Conservation (phyloP, 2,797 vertebrate genomes). For the Phaenicophaeus curvirostris region DNA sequence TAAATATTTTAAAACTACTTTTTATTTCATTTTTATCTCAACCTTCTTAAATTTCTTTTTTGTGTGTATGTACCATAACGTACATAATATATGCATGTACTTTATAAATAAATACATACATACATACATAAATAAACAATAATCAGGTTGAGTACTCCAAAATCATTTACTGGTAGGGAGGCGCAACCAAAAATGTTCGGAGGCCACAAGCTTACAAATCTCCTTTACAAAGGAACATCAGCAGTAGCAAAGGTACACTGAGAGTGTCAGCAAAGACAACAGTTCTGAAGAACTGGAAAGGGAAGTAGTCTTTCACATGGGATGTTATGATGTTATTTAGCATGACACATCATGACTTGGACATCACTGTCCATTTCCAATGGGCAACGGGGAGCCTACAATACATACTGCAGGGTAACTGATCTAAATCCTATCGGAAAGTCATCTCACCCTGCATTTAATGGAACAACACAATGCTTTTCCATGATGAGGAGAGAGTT, state of each 20-base stretch:
- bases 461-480: background rate
- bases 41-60: background rate
- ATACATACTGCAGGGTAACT: background rate
- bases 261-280: background rate
- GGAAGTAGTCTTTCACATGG: accelerated
- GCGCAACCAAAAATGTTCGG: background rate
- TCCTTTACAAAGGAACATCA: background rate
- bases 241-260: background rate
- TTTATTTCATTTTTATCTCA: background rate
- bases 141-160: background rate
- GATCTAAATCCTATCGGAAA: background rate
- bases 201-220: background rate
- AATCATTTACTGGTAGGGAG: background rate
- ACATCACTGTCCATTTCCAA: background rate
- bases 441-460: background rate
- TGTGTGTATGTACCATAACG: background rate
- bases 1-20: background rate
- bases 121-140: too few species aligned
- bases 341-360: background rate
- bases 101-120: background rate
- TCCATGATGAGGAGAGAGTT: background rate
- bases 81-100: background rate
- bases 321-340: background rate
- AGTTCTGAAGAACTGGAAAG: background rate
- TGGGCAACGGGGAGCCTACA: background rate